Evolutionary conservation across 2,797 vertebrate genomes (phyloP).

Genomic region (Lithobates sylvaticus): DNA sequence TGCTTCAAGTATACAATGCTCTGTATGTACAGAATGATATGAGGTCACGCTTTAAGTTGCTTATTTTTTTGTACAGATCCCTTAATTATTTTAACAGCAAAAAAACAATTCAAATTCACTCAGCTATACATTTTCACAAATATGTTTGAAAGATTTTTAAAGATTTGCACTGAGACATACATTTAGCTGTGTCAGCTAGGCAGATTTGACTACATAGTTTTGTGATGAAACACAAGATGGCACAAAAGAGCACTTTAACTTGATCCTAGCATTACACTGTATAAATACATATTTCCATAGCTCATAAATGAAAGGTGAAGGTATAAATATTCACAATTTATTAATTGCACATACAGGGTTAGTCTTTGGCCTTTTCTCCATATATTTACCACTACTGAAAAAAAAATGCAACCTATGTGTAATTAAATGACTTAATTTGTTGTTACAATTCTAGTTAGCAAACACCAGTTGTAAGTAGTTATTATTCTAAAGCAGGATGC

Average conservation of each 20-base stretch:
- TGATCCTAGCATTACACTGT: neutral
- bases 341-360: no score
- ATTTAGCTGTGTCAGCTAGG: neutral
- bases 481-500: no score
- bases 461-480: no score
- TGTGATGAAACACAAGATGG: neutral
- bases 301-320: no score
- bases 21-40: neutral
- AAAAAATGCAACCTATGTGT: neutral
- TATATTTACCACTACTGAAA: neutral
- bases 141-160: neutral
- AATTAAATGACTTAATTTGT: no score
- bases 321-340: no score
- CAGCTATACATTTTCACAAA: neutral
- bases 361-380: no score
- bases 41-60: neutral
- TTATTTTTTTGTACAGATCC: neutral
- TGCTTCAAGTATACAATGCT: neutral
- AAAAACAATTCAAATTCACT: neutral
- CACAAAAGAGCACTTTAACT: conserved; percentile 1
- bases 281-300: neutral
- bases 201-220: neutral
- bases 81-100: neutral
- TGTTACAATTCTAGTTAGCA: no score
- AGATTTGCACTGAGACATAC: neutral